These are phyloP conservation scores for Ceratosolen solmsi DNA, from an alignment of 1,140 invertebrate genomes.

Conservation along the genomic window DNA sequence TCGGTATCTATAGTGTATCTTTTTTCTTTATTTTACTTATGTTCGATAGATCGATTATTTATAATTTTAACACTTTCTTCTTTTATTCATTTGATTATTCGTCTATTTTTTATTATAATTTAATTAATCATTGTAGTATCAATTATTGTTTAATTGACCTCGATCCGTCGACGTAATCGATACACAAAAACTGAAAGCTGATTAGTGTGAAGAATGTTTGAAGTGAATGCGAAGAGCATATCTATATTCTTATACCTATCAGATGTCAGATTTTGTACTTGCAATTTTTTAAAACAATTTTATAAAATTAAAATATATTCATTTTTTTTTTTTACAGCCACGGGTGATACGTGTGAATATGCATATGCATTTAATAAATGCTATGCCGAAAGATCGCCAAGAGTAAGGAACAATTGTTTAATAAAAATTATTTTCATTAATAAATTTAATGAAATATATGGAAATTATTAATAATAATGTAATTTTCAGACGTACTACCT, in stretches of 20 bases:
- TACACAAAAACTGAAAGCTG: too few relatives aligned
- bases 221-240: too few relatives aligned
- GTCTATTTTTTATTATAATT: background rate
- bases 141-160: too few relatives aligned
- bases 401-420: conserved; percentile 53
- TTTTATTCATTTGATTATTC: too few relatives aligned
- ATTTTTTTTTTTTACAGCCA: conserved; percentile 54
- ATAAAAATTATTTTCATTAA: background rate
- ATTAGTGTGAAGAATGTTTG: too few relatives aligned
- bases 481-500: conserved; percentile 58
- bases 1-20: conserved; percentile 57
- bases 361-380: conserved; percentile 66
- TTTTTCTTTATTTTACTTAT: conserved; percentile 47
- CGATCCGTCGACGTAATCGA: too few relatives aligned
- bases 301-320: background rate
- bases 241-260: background rate
- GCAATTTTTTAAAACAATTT: background rate
- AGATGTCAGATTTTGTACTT: background rate
- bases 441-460: background rate
- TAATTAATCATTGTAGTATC: background rate
- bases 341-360: conserved; percentile 64
- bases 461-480: conserved; percentile 16
- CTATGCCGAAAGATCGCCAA: conserved; percentile 62
- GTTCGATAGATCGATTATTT: conserved; percentile 47
- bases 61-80: background rate